Evolutionary conservation across 1,140 invertebrate species (phyloP), one percentile per base, ranked within the genome.

Genomic region (Ruditapes philippinarum): DNA sequence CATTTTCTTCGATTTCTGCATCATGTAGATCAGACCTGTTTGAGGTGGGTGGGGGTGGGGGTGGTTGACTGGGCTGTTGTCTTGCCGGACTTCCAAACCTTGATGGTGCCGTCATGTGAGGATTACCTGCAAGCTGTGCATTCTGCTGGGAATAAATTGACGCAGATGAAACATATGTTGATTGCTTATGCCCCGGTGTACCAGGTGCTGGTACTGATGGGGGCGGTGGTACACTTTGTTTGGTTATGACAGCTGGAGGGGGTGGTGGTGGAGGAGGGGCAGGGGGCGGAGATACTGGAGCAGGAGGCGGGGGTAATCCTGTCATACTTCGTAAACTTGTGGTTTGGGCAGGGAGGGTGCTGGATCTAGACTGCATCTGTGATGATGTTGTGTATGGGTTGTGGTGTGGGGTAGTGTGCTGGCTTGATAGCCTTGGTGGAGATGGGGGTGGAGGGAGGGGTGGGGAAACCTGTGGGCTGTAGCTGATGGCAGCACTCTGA

Each of bases 11-110:
- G 4, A 86, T 76, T 49, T 74, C 73, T 1, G 2, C 70, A 42
- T 85, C 65, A 9, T 85, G 33, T 33, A 25, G 40, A 22, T 51
- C 49, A 40, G 45, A 3, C 65, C 62, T 68, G 19, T 76, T 62
- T 9, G 51, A 45, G 33, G 90, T 62, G 42, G 91, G 89, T 19
- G 89, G 85, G 65, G 90, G 89, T 80, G 85, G 87, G 36, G 90
- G 90, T 51, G 91, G 90, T 33, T 91, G 83, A 49, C 78, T 84
- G 78, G 81, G 89, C 74, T 76, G 81, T 60, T 82, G 88, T 86
- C 84, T 89, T 73, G 42, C 80, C 42, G 84, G 90, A 65, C 81
- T 84, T 74, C 62, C 73, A 54, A 65, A 74, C 54, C 80, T 79
- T 19, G 70, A 51, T 19, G 57, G 60, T 42, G 78, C 84, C 36